Evolutionary conservation across 2,888 invertebrate genomes (phyloP), one percentile per base, ranked within the genome.

Genomic region (Shargacucullia verbasci): DNA sequence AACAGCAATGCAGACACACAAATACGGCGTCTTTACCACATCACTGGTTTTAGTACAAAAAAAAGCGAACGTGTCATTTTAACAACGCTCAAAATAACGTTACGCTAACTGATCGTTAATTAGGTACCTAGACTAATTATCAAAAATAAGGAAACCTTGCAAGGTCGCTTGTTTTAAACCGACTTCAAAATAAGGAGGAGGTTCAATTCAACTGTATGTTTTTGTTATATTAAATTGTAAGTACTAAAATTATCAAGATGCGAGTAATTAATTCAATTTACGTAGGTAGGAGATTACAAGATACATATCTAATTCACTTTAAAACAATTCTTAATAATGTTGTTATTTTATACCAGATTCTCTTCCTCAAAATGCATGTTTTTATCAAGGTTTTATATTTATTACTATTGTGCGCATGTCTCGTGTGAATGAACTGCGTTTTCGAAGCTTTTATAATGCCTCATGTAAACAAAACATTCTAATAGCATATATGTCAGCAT

Each of bases 91-190:
- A 25, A 54, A 61, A 68, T 56, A 45, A 37, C 73, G 65, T 62
- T 45, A 74, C 53, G 59, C 59, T 59, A 39, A 53, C 53, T 40
- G 47, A 58, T 52, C 45, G 33, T 59, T 74, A 76, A 74, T 74
- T 74, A 76, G 15, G 39, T 45, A 61, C 46, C 44, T 53, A 73
- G 34, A 56, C 57, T 78, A 82, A 82, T 82, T 81, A 81, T 59
- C 59, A 31, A 68, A 65, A 54, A 70, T 62, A 70, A 75, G 80
- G 80, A 79, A 79, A 74, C 78, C 70, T 65, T 35, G 44, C 83
- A 80, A 82, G 83, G 82, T 68, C 79, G 59, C 37, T 13, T 44
- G 56, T 71, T 74, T 68, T n/a, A n/a, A n/a, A n/a, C n/a, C n/a
- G n/a, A n/a, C n/a, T n/a, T n/a, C n/a, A n/a, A n/a, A n/a, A n/a